Percentiles rank a stretch among this genome's conserved stretches.
Evolutionary conservation across 2,113 vertebrate species (phyloP).

Genomic region (Pomatorhinus ruficollis): DNA sequence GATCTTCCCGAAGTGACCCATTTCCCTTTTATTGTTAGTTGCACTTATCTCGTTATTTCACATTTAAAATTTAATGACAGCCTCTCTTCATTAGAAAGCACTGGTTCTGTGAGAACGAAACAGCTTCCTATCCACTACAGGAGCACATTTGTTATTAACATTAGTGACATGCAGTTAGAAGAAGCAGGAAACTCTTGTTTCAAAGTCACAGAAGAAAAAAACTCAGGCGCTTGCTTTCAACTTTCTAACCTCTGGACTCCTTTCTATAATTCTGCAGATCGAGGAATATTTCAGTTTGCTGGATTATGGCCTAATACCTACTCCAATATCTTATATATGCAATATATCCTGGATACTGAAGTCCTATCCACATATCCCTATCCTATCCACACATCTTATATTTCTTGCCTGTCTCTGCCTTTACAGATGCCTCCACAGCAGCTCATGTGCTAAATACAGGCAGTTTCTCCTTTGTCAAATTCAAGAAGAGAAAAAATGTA

Average conservation of each 20-base stretch:
- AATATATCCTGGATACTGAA: neutral
- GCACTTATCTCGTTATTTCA: conserved; percentile 27
- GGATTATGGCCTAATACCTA: neutral
- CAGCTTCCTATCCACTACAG: neutral
- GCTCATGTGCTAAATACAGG: neutral
- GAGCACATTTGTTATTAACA: conserved; percentile 48
- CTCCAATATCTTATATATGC: neutral
- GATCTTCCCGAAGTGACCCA: neutral
- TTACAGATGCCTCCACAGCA: neutral
- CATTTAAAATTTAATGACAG: conserved; percentile 34
- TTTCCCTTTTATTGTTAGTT: conserved; percentile 52
- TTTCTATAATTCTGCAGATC: neutral
- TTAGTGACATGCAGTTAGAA: conserved; percentile 3
- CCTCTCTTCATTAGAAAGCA: conserved; percentile 9
- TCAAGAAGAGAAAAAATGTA: neutral
- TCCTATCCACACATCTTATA: neutral
- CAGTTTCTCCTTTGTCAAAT: neutral
- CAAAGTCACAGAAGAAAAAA: conserved; percentile 5
- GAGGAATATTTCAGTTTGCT: neutral
- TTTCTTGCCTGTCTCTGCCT: neutral
- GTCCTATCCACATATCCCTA: neutral
- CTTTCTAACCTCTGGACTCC: neutral
- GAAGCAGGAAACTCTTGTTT: conserved; percentile 28
- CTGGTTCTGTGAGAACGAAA: neutral
- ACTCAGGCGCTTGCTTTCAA: neutral